These are phyloP conservation scores for Phaethon lepturus DNA, from an alignment of 2,113 vertebrate genomes.

Conservation along the genomic window DNA sequence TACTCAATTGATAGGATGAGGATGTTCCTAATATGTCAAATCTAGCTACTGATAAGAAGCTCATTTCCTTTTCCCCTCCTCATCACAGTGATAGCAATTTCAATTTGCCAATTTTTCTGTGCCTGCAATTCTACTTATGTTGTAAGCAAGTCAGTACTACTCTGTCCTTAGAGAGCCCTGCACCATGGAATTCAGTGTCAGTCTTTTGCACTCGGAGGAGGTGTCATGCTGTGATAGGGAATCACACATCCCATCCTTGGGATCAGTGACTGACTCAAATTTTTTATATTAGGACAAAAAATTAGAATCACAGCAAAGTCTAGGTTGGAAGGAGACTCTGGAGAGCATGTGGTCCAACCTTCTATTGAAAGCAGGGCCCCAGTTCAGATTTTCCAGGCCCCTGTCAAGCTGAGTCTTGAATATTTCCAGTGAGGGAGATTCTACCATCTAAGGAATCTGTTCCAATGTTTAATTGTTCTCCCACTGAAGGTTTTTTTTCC, in stretches of 20 bases:
- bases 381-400: neutral
- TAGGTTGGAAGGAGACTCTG: neutral
- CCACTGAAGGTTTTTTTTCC: neutral
- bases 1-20: neutral
- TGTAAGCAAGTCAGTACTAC: neutral
- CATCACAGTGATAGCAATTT: neutral
- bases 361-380: neutral
- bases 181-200: neutral
- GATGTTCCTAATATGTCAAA: slow-evolving; percentile 5
- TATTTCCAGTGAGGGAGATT: neutral
- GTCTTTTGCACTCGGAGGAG: neutral
- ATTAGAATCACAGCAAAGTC: neutral
- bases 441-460: neutral
- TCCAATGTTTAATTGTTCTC: neutral
- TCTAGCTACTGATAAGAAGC: neutral
- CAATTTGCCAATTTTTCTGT: neutral
- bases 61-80: neutral
- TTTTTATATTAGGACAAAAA: neutral
- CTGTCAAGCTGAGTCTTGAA: neutral
- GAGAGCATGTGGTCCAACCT: neutral
- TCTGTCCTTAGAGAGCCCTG: neutral
- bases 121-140: neutral
- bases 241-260: neutral
- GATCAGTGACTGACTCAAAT: neutral
- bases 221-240: neutral